These are phyloP conservation scores for Dendronephthya gigantea DNA, from an alignment of 64 coral and sea anemone species.

Conservation along the genomic window DNA sequence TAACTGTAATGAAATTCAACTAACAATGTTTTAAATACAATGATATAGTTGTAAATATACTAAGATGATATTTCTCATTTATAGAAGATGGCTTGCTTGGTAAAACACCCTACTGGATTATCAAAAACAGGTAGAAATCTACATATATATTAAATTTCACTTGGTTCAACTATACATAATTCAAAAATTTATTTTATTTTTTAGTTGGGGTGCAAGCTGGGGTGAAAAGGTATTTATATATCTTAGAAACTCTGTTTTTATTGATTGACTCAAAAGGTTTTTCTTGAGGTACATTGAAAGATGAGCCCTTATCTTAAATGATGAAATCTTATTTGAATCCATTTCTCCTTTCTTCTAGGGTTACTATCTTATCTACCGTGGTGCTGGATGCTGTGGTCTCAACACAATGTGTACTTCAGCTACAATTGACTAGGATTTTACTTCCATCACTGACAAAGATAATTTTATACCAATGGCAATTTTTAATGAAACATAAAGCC, in stretches of 20 bases:
- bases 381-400: conserved; percentile 84
- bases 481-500: background rate
- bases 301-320: background rate
- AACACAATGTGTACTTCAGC: conserved; percentile 90
- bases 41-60: too few species aligned
- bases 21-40: too few species aligned
- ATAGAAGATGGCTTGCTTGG: conserved; percentile 47
- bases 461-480: background rate
- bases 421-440: conserved; percentile 49
- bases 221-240: conserved; percentile 45
- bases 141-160: background rate
- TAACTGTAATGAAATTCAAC: too few species aligned
- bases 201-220: conserved; percentile 87
- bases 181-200: background rate
- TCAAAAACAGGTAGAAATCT: conserved; percentile 90
- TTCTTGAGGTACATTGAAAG: background rate
- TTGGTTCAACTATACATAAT: background rate
- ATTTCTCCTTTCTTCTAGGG: too few species aligned
- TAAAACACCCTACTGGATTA: conserved; percentile 91
- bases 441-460: background rate
- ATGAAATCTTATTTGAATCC: too few species aligned
- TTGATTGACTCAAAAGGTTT: background rate
- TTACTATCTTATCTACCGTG: conserved; percentile 91
- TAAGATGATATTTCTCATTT: background rate
- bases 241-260: background rate